Percentiles rank a stretch among this genome's conserved stretches.
phyloP scores from a whole-genome alignment of 2,113 vertebrate genomes.

The Cebus imitator region DNA sequence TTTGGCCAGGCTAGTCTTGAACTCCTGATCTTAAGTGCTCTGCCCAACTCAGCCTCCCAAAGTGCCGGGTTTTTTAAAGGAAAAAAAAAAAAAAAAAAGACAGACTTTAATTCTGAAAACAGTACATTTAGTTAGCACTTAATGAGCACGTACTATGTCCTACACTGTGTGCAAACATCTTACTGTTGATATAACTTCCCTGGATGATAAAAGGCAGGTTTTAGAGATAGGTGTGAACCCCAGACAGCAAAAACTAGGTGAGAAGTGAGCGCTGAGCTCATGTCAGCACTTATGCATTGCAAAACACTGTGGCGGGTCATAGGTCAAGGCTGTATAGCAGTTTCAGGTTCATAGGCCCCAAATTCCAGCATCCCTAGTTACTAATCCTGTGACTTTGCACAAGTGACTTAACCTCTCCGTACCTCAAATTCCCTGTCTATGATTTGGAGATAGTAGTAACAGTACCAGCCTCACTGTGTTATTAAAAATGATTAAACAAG shows the following conservation, averaged over 20 bases:
- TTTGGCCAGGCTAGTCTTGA: too few relatives aligned
- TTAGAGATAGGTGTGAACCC: neutral
- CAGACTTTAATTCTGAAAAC: neutral
- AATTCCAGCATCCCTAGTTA: neutral
- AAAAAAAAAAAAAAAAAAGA: too few relatives aligned
- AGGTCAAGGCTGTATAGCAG: accelerated
- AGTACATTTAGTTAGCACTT: neutral
- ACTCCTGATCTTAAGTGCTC: too few relatives aligned
- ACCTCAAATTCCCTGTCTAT: neutral
- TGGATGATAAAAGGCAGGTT: neutral
- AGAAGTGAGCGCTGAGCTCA: neutral
- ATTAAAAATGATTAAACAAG: neutral
- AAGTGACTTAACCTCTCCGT: neutral
- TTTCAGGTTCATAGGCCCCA: neutral
- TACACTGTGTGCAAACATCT: neutral
- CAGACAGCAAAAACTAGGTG: neutral
- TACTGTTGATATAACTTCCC: neutral
- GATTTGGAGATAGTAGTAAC: neutral
- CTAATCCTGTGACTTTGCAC: neutral
- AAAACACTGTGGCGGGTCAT: too few relatives aligned
- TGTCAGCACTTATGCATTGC: too few relatives aligned
- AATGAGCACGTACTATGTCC: neutral
- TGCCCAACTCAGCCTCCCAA: too few relatives aligned
- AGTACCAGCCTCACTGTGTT: neutral
- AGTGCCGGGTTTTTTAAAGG: too few relatives aligned